Evolutionary conservation across 2,113 vertebrate species (phyloP).

Genomic region (Excalfactoria chinensis): DNA sequence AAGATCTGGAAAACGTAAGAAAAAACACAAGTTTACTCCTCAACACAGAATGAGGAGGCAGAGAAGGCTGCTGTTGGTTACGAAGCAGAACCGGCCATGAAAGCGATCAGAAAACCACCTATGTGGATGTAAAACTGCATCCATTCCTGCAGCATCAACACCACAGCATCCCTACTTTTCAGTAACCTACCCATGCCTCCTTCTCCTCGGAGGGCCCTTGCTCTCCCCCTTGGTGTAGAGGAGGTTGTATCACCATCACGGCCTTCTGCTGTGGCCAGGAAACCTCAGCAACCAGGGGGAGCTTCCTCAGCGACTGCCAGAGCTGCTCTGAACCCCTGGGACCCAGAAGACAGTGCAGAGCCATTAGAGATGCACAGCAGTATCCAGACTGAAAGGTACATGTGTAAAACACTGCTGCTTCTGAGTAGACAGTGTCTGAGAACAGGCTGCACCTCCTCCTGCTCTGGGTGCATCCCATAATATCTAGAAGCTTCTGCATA

Average conservation of each 20-base stretch:
- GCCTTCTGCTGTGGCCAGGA: neutral
- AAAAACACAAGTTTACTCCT: neutral
- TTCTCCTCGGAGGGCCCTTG: neutral
- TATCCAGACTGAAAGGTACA: neutral
- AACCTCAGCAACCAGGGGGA: rapidly evolving
- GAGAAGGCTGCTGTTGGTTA: neutral
- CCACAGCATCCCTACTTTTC: neutral
- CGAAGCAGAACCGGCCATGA: neutral
- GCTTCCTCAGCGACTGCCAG: neutral
- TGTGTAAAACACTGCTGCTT: neutral
- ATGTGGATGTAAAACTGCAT: neutral
- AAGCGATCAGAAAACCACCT: neutral
- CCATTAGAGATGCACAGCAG: neutral
- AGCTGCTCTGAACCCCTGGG: neutral
- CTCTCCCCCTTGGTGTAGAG: rapidly evolving
- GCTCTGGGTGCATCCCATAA: neutral
- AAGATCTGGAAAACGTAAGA: neutral
- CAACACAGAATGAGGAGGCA: neutral
- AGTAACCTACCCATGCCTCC: neutral
- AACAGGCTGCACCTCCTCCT: neutral
- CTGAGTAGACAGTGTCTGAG: rapidly evolving
- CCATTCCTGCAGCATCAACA: neutral
- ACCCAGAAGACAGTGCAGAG: neutral
- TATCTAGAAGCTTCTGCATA: constrained; percentile 5
- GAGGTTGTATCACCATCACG: neutral